Conservation (phyloP, 1,140 invertebrate genomes). For the Penaeus indicus region DNA sequence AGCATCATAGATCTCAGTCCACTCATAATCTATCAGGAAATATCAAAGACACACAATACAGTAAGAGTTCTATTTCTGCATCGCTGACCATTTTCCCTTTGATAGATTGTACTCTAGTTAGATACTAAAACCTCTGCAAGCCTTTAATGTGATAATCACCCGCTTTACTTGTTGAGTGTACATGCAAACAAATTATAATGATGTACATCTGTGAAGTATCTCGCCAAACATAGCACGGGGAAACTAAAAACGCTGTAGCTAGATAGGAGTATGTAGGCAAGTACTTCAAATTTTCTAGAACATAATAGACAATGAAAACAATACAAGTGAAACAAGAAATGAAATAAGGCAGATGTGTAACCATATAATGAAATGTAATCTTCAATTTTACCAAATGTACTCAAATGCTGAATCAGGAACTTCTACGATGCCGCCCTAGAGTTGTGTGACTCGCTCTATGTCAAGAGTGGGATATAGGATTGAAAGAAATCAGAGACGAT, state of each 20-base stretch:
- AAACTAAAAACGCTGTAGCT: background rate
- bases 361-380: background rate
- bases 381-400: slow-evolving; percentile 9
- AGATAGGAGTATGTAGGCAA: background rate
- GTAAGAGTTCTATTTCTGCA: background rate
- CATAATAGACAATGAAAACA: background rate
- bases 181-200: background rate
- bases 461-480: too few species aligned
- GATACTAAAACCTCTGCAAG: background rate
- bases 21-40: too few species aligned
- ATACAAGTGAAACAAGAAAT: slow-evolving; percentile 29
- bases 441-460: background rate
- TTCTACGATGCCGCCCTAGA: background rate
- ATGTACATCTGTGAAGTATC: slow-evolving; percentile 20
- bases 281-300: slow-evolving; percentile 10
- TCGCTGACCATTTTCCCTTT: background rate
- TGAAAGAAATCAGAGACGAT: too few species aligned
- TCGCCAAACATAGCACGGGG: background rate
- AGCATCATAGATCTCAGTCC: too few species aligned
- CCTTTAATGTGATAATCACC: background rate
- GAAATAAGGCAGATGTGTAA: background rate
- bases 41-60: too few species aligned
- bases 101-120: too few species aligned
- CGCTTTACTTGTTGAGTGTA: slow-evolving; percentile 1
- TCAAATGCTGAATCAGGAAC: background rate